Conservation (phyloP, 2,113 vertebrate genomes). For the Octodon degus region DNA sequence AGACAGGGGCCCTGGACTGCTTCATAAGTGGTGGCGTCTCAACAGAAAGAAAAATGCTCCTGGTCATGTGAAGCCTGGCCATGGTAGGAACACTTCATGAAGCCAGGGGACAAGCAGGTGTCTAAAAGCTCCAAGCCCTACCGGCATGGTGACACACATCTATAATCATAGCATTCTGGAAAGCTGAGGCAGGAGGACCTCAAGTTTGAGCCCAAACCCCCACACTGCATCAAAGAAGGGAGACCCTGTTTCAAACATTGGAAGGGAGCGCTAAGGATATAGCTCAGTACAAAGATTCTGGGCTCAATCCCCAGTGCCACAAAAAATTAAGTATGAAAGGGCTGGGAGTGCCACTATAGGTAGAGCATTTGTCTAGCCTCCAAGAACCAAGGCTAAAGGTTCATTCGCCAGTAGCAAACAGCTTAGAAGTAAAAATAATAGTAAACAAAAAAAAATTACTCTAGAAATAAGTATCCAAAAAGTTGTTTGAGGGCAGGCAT, state of each 20-base stretch:
- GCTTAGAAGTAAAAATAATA: not conserved
- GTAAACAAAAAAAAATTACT: not conserved
- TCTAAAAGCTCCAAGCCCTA: not conserved
- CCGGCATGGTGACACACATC: not conserved
- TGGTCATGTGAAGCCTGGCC: not conserved
- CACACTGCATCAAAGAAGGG: not conserved
- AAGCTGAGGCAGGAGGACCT: not conserved
- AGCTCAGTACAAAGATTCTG: not conserved
- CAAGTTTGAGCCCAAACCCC: not conserved
- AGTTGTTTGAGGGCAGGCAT: not conserved
- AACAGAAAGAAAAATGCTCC: not conserved
- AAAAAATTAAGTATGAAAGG: not conserved
- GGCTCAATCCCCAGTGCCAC: not conserved
- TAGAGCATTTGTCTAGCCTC: not conserved
- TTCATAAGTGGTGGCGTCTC: not conserved
- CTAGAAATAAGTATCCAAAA: not conserved
- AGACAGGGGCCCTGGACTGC: accelerated
- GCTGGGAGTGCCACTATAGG: not conserved
- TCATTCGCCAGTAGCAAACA: not conserved
- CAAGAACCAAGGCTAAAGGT: not conserved
- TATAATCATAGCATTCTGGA: not conserved
- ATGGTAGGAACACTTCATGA: not conserved
- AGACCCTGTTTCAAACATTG: not conserved
- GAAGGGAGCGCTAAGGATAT: not conserved
- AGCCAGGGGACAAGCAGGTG: not conserved